Conservation (phyloP, 2,888 invertebrate species). For the Kuschelorhynchus macadamiae region DNA sequence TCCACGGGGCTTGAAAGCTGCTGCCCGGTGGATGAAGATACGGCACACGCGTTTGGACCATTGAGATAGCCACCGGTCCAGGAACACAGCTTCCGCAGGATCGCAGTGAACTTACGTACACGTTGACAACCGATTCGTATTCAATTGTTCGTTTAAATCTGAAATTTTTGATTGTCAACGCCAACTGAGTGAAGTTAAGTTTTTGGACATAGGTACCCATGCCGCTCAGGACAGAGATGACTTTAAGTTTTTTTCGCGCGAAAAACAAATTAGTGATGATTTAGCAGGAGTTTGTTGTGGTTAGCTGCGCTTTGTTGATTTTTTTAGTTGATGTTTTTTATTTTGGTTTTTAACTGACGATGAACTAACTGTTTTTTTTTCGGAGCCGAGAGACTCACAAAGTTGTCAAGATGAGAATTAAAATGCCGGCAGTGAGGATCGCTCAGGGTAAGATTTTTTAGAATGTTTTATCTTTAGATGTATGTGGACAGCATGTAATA, state of each 20-base stretch:
- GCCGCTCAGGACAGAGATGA: constrained; percentile 25
- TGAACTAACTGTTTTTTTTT: constrained; percentile 49
- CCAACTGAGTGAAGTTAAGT: constrained; percentile 4
- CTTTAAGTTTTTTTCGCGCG: constrained; percentile 37
- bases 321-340: constrained; percentile 35
- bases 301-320: constrained; percentile 40
- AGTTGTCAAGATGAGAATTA: constrained; percentile 91
- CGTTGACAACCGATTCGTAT: constrained; percentile 1
- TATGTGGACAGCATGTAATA: too few species aligned
- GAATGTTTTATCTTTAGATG: too few species aligned
- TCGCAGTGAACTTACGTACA: constrained; percentile 21
- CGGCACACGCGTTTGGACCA: constrained; percentile 70
- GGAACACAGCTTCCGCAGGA: constrained; percentile 46
- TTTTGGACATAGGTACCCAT: constrained; percentile 12
- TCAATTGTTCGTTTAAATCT: constrained; percentile 2
- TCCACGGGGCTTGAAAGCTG: constrained; percentile 58
- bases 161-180: background rate
- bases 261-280: constrained; percentile 36
- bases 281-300: constrained; percentile 40
- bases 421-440: constrained; percentile 97
- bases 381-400: constrained; percentile 36
- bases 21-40: constrained; percentile 64
- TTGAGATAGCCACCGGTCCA: constrained; percentile 52
- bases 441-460: constrained; percentile 86
- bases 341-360: constrained; percentile 40